Evolutionary conservation across 2,113 vertebrate genomes (phyloP), one percentile per base, ranked within the genome.

Genomic region (Edolisoma coerulescens): DNA sequence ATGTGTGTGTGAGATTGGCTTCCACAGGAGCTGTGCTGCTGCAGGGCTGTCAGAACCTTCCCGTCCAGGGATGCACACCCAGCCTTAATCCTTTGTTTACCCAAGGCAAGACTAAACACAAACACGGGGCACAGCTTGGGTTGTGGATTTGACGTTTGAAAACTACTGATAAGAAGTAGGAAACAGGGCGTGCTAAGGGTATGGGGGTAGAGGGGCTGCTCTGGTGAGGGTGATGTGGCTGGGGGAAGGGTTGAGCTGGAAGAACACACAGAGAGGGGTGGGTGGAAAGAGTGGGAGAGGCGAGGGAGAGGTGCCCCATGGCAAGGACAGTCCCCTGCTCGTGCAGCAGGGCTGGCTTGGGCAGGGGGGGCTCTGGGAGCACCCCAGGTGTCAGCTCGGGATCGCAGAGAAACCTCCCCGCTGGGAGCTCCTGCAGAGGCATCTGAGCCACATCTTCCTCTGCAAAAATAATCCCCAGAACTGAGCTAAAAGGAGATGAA

Each of bases 71-170:
- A 30, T 64, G 82, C 50, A 56, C 54, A 26, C 37, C 16, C 52
- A 32, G 93, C 37, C 44, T n/a, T 89, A 75, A 85, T 74, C 94
- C 91, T 90, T 20, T 80, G 80, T 97, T 97, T 97, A 91, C 86
- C 95, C 60, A 54, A 52, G 84, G 95, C 92, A 94, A 81, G 78
- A 49, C 90, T 90, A 88, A 78, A 20, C 68, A 76, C 75, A 90
- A 57, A 32, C 84, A 32, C 2, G 42, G 85, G 61, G 79, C 87
- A 67, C 76, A 54, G 83, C 82, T 70, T 57, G 41, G 41, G 6
- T 17, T 87, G 61, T 69, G 82, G 52, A 2, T 89, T 77, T 68
- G 77, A 44, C 23, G 4, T 87, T 93, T 30, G 64, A 84, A 60
- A 88, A 80, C 56, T 79, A 32, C 79, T 88, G 90, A 87, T 74